Evolutionary conservation across 2,113 vertebrate genomes (phyloP).

Genomic region (Cyanoderma ruficeps): DNA sequence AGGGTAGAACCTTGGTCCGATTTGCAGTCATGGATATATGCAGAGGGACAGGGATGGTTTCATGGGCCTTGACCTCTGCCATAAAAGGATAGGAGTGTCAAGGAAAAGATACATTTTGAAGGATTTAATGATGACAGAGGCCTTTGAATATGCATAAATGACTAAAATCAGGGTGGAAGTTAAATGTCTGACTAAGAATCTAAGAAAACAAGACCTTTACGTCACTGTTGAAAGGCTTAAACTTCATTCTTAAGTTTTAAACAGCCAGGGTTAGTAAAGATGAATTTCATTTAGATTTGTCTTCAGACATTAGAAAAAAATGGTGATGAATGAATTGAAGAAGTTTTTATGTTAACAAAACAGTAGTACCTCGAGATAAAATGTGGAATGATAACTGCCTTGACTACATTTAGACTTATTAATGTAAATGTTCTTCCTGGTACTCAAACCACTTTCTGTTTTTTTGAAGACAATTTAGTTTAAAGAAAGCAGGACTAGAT

Average conservation of each 20-base stretch:
- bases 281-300: neutral
- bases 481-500: neutral
- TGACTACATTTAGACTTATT: neutral
- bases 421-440: neutral
- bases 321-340: neutral
- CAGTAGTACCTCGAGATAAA: neutral
- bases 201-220: conserved; percentile 11
- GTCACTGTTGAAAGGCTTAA: neutral
- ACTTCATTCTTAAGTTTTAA: neutral
- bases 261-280: neutral
- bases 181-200: conserved; percentile 22
- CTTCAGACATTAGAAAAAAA: neutral
- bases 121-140: neutral
- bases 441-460: neutral
- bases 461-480: neutral
- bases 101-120: neutral
- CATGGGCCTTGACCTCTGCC: neutral
- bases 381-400: neutral
- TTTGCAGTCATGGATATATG: neutral
- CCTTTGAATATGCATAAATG: neutral
- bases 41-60: neutral
- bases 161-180: conserved; percentile 6
- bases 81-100: neutral
- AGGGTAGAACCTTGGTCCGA: neutral
- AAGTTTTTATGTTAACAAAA: neutral